Evolutionary conservation across 2,113 vertebrate species (phyloP), one percentile per base, ranked within the genome.

Genomic region (Carlito syrichta): DNA sequence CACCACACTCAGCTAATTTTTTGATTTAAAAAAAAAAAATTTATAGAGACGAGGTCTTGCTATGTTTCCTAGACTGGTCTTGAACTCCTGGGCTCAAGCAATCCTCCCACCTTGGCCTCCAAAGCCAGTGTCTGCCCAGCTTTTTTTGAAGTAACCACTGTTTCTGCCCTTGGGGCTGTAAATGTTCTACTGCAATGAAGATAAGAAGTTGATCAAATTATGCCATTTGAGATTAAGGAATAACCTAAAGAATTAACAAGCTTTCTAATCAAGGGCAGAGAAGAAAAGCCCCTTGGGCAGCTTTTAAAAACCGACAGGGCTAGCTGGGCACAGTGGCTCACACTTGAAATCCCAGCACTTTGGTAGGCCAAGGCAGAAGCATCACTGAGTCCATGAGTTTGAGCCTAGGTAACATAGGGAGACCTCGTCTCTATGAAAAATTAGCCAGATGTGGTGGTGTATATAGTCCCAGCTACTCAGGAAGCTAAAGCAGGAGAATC

Each of bases 141-240:
- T 45, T 54, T 96, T 86, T 95, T 79, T 40, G 3, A 89, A 95
- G 38, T 82, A 52, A 95, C n/a, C 69, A 87, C 2, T 60, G n/a
- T 54, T 86, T 81, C 43, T 96, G 69, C 35, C 20, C 45, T 94
- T 76, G 62, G 13, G 35, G 35, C 16, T 92, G 27, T 78, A 30
- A n/a, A 84, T 71, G 5, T 90, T 93, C 43, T 58, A 90, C 38
- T 86, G 43, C 30, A 95, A 89, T 45, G n/a, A 96, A 94, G 27
- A 23, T 23, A 97, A 40, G 22, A 76, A 97, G 50, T 40, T 88
- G 50, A 86, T 74, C 58, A 95, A 85, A 94, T 60, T 92, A 40
- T 95, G 45, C 56, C 91, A 90, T 58, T 92, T 77, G 43, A n/a
- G 32, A 79, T 74, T 90, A 71, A 68, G 73, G 52, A 25, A 96